phyloP scores from a whole-genome alignment of 2,797 vertebrate species.

The Falco concolor region DNA sequence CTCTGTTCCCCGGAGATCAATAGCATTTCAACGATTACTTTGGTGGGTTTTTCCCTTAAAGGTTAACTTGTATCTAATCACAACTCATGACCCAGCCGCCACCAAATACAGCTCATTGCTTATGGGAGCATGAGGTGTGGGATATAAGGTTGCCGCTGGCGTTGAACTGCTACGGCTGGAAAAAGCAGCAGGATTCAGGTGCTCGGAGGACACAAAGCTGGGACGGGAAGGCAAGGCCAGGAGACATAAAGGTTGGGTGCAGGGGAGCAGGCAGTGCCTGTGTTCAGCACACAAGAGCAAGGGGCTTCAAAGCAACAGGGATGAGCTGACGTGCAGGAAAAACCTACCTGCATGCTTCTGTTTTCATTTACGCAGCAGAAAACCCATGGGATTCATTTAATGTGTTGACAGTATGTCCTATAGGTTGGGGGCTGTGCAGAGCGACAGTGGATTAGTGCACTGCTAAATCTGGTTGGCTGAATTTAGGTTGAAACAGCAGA shows the following conservation, averaged over 20 bases:
- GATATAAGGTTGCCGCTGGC: neutral
- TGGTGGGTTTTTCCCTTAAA: neutral
- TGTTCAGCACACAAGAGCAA: neutral
- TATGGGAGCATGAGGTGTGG: neutral
- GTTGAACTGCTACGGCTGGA: neutral
- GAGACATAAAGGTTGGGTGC: neutral
- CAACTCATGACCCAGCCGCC: neutral
- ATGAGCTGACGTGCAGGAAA: neutral
- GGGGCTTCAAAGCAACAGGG: neutral
- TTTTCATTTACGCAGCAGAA: neutral
- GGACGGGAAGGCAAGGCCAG: neutral
- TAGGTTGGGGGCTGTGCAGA: neutral
- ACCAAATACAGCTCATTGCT: neutral
- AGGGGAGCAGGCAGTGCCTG: neutral
- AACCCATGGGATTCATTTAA: neutral
- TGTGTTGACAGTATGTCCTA: neutral
- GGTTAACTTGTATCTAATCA: neutral
- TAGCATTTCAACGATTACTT: neutral
- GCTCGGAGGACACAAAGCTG: neutral
- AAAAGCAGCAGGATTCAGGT: neutral
- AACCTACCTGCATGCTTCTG: neutral
- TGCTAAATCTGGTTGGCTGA: neutral
- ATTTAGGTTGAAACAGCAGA: neutral
- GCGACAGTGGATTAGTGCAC: neutral
- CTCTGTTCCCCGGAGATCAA: neutral